Evolutionary conservation across 2,888 invertebrate species (phyloP).

Genomic region (Drosophila vallismaia): DNA sequence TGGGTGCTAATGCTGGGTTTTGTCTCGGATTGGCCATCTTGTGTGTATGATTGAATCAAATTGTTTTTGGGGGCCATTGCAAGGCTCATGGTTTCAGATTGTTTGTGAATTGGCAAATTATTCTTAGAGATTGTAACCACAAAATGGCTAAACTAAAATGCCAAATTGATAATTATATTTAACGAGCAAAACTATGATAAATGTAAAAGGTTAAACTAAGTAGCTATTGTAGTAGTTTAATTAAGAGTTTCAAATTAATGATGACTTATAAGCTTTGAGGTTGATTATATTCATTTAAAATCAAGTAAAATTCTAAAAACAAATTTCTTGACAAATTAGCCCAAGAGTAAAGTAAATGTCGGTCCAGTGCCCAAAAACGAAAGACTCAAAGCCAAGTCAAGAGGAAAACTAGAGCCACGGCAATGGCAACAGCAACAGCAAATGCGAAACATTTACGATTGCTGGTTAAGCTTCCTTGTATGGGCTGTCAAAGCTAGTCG

Average conservation of each 20-base stretch:
- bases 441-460: constrained; percentile 23
- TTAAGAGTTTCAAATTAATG: too few relatives aligned
- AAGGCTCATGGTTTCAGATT: constrained; percentile 10
- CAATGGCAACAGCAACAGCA: constrained; percentile 1
- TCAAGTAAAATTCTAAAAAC: background rate
- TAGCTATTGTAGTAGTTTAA: background rate
- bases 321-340: constrained; percentile 73
- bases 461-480: constrained; percentile 71
- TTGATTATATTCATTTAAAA: too few relatives aligned
- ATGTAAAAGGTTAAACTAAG: constrained; percentile 4
- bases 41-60: constrained; percentile 38
- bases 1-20: constrained; percentile 55
- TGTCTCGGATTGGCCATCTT: constrained; percentile 32
- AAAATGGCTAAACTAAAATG: constrained; percentile 21
- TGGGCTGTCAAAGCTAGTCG: constrained; percentile 68
- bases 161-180: constrained; percentile 35
- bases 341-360: constrained; percentile 40
- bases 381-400: constrained; percentile 17
- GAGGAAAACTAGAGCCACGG: constrained; percentile 22
- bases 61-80: constrained; percentile 19
- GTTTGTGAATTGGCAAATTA: constrained; percentile 5
- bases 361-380: background rate
- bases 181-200: constrained; percentile 14
- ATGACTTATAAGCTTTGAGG: too few relatives aligned
- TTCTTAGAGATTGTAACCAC: background rate